Evolutionary conservation across 1,140 invertebrate species (phyloP).

Genomic region (Acromyrmex heyeri): DNA sequence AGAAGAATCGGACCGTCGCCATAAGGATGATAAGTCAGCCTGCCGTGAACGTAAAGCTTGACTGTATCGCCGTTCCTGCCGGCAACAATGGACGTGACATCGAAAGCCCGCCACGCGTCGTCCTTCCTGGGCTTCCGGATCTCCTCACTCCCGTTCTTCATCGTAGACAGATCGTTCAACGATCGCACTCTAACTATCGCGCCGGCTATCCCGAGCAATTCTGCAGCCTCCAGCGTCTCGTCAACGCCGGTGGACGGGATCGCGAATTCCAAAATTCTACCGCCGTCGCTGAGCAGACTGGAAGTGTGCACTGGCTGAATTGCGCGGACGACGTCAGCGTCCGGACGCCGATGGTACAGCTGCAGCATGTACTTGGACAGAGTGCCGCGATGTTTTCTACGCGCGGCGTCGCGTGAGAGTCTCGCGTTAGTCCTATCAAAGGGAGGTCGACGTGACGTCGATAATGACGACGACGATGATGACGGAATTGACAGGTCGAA

Average conservation of each 20-base stretch:
- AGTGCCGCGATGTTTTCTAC: slow-evolving; percentile 72
- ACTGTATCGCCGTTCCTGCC: slow-evolving; percentile 71
- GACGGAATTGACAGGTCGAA: slow-evolving; percentile 81
- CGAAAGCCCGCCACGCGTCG: slow-evolving; percentile 84
- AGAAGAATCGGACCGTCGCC: slow-evolving; percentile 79
- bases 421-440: slow-evolving; percentile 57
- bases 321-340: slow-evolving; percentile 81
- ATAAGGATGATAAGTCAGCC: slow-evolving; percentile 69
- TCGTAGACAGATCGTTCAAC: slow-evolving; percentile 58
- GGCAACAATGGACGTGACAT: slow-evolving; percentile 79
- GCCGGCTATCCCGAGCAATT: slow-evolving; percentile 80
- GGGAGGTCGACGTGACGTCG: background rate
- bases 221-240: slow-evolving; percentile 81
- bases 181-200: slow-evolving; percentile 81
- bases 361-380: slow-evolving; percentile 83
- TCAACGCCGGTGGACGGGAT: slow-evolving; percentile 75
- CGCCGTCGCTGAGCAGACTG: slow-evolving; percentile 73
- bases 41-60: slow-evolving; percentile 76
- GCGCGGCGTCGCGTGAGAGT: slow-evolving; percentile 31
- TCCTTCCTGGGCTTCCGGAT: slow-evolving; percentile 74
- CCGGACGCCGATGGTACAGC: slow-evolving; percentile 81
- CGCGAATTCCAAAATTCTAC: slow-evolving; percentile 79
- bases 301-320: slow-evolving; percentile 81
- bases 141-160: slow-evolving; percentile 3
- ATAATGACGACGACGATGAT: slow-evolving; percentile 44